phyloP scores from a whole-genome alignment of 92 coral and sea anemone genomes.

The Zoanthus sociatus region DNA sequence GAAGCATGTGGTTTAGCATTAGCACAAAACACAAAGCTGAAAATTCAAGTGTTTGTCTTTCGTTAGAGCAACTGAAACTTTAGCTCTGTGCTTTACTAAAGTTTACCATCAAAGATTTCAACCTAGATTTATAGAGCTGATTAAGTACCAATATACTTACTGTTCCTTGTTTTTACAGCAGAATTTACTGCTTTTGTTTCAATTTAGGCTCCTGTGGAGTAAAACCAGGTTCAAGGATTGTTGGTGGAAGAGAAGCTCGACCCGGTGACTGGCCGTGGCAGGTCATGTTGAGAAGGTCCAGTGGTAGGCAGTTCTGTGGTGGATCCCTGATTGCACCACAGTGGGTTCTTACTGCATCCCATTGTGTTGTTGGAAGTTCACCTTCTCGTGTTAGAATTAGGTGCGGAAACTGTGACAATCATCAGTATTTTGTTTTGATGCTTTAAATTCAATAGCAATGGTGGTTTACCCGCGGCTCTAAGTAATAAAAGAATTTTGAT shows the following conservation, averaged over 20 bases:
- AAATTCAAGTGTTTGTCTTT: too few species aligned
- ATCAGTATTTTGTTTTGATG: neutral
- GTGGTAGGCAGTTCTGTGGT: slow-evolving; percentile 17
- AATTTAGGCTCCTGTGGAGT: slow-evolving; percentile 20
- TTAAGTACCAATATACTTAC: too few species aligned
- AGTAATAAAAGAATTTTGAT: too few species aligned
- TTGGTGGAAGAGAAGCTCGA: neutral
- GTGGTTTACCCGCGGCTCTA: too few species aligned
- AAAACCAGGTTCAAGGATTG: slow-evolving; percentile 18
- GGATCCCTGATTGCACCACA: slow-evolving; percentile 33
- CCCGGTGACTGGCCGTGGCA: slow-evolving; percentile 42
- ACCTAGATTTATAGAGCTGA: too few species aligned
- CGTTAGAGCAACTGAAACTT: too few species aligned
- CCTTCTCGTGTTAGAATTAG: slow-evolving; percentile 21
- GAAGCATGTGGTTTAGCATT: too few species aligned
- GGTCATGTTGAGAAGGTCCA: slow-evolving; percentile 29
- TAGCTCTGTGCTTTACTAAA: too few species aligned
- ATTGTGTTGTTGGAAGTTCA: neutral
- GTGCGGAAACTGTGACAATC: neutral
- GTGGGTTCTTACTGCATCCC: slow-evolving; percentile 21
- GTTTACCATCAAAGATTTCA: too few species aligned
- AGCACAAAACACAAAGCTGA: too few species aligned
- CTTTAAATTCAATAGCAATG: too few species aligned
- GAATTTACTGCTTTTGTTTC: neutral
- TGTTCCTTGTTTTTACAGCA: neutral